phyloP scores from a whole-genome alignment of 2,113 vertebrate species.

The Ceyx cyanopectus region DNA sequence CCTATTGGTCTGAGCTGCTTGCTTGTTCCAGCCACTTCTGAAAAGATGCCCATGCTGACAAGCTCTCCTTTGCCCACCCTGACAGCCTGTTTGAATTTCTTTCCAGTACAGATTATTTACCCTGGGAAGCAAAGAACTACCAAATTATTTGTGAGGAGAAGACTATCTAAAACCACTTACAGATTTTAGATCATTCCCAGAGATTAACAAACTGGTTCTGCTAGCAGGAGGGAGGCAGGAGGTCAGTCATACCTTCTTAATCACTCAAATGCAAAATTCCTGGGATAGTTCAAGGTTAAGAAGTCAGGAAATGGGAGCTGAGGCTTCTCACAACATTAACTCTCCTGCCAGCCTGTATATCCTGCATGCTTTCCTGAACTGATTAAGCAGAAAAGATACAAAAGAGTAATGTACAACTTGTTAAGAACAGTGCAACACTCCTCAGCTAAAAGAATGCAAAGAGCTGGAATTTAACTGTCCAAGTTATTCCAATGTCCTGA shows the following conservation, averaged over 20 bases:
- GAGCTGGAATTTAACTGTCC: background rate
- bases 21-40: background rate
- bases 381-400: conserved; percentile 30
- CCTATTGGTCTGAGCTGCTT: background rate
- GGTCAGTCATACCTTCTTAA: conserved; percentile 53
- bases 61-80: background rate
- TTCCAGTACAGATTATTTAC: background rate
- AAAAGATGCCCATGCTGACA: background rate
- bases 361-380: conserved; percentile 24
- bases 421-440: background rate
- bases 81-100: background rate
- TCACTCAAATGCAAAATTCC: conserved; percentile 58
- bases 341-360: conserved; percentile 42
- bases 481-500: background rate
- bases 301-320: conserved; percentile 47
- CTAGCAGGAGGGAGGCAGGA: conserved; percentile 22
- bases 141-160: background rate
- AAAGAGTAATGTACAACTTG: conserved; percentile 13
- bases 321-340: conserved; percentile 69
- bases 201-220: conserved; percentile 54
- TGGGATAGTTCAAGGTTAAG: conserved; percentile 62
- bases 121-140: conserved; percentile 6
- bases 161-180: conserved; percentile 19
- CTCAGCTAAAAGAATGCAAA: background rate
- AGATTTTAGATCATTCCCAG: conserved; percentile 32